Base-by-base conservation (phyloP, 2,113 vertebrate genomes). In the Passer montanus region DNA sequence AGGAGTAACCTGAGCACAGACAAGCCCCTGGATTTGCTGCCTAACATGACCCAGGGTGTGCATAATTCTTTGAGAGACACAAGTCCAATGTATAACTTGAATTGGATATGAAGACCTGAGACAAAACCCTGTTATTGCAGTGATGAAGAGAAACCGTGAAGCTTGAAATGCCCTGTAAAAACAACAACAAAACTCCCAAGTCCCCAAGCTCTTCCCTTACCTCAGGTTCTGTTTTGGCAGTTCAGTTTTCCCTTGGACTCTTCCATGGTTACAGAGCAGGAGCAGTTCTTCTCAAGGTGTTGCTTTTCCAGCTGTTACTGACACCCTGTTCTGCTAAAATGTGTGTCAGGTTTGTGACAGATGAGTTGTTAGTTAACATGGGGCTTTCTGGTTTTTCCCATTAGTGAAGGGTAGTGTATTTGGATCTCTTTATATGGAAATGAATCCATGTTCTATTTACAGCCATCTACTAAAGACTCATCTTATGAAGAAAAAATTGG, bases 391-490 rank as follows among this genome's bases (percentile, higher is more conserved):
- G 23, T 0, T 63, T 84, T 85, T 91, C 59, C 75, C 21, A 1
- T 84, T 87, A 56, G 56, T 56, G 41, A 87, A 41, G 66, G 22
- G 41, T 53, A 33, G 52, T 68, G 30, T 89, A 72, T 91, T 94
- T 94, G 62, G 56, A 60, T 91, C 41, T 72, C 84, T 91, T 92
- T 91, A 82, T 87, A 69, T 89, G 84, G 84, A 84, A 95, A 73
- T 82, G 28, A 73, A 95, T 91, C 81, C 52, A 27, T 50, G 84
- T 68, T 92, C 91, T 95, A 73, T 82, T 96, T 95, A 56, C 84
- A 92, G 91, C 35, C 14, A 46, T 49, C 39, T 76, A 84, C 50
- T 78, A 72, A 89, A 92, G 68, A 56, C 49, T 89, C 39, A 10
- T 86, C 41, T 74, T 84, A 70, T 35, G 46, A 91, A 76, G 28